Base-by-base conservation (phyloP, 2,113 vertebrate species). In the Mionectes macconnelli region DNA sequence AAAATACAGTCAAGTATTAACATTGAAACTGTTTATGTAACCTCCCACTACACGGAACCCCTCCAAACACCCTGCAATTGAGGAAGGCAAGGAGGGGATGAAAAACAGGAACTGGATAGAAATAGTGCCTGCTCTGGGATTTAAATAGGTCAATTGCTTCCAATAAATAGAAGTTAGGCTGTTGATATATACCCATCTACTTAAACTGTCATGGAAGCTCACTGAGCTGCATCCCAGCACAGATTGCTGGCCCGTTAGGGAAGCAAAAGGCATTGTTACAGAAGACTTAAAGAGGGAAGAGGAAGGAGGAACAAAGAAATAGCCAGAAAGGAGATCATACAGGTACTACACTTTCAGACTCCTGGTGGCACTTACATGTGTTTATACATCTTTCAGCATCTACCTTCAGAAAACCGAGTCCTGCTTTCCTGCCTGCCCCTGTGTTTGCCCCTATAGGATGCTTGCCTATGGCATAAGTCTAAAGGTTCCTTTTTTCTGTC, bases 1-100 rank as follows among this genome's bases (percentile, higher is more conserved):
- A 94, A 96, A 94, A 97, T 59, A 79, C 87, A 97, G 90, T 94
- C 92, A 95, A 95, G 94, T 95, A 95, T 96, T 96, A 96, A 95
- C 79, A 91, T 73, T 1, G 14, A 87, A 93, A 91, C 49, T 74
- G 91, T 96, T 95, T 95, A 75, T 68, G 84, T 90, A 85, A 79
- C 91, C 89, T 96, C 78, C 68, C 59, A 76, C 75, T 23, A 15
- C 47, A 70, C 25, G 37, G 79, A 93, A 37, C 37, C 84, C 74
- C 73, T 96, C 91, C 79, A 83, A 85, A 92, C 40, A 91, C 31
- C 50, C 62, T 56, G 68, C 56, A 77, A 45, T 42, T 57, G 62
- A 69, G 77, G 39, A 23, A 81, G 42, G 14, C 53, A 92, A 75
- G 33, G 27, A 70, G 6, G 23, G 37, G 27, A 40, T 72, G 56